phyloP scores from a whole-genome alignment of 2,888 invertebrate genomes.

The Hemistola chrysoprasaria region DNA sequence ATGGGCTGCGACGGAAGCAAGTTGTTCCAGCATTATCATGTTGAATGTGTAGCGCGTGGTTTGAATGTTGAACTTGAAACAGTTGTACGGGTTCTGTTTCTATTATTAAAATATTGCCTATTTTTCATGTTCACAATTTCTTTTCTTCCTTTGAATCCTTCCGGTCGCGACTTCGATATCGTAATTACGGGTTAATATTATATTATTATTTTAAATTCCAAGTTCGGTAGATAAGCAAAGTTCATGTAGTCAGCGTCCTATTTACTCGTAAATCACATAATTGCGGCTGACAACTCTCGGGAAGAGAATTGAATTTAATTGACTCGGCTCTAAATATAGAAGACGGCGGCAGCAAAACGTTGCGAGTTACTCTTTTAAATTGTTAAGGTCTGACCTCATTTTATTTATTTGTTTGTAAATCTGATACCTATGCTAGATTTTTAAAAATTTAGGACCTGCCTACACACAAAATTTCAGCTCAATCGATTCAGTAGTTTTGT shows the following conservation, averaged over 20 bases:
- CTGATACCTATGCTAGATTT: too few relatives aligned
- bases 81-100: too few relatives aligned
- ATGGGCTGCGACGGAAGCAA: conserved; percentile 60
- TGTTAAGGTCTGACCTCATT: conserved; percentile 9
- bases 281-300: conserved; percentile 65
- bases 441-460: too few relatives aligned
- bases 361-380: conserved; percentile 8
- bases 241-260: conserved; percentile 3
- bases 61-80: too few relatives aligned
- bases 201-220: neutral
- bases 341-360: conserved; percentile 18
- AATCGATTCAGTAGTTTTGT: too few relatives aligned
- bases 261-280: conserved; percentile 64
- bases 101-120: too few relatives aligned
- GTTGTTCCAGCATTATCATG: conserved; percentile 49
- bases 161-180: too few relatives aligned
- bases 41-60: conserved; percentile 5
- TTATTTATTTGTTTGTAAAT: too few relatives aligned
- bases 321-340: conserved; percentile 67
- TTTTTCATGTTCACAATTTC: too few relatives aligned
- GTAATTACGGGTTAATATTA: too few relatives aligned
- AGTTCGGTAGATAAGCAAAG: neutral
- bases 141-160: too few relatives aligned
- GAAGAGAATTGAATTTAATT: conserved; percentile 74
- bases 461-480: too few relatives aligned